phyloP scores from a whole-genome alignment of 1,140 invertebrate species.

The Babylonia areolata region DNA sequence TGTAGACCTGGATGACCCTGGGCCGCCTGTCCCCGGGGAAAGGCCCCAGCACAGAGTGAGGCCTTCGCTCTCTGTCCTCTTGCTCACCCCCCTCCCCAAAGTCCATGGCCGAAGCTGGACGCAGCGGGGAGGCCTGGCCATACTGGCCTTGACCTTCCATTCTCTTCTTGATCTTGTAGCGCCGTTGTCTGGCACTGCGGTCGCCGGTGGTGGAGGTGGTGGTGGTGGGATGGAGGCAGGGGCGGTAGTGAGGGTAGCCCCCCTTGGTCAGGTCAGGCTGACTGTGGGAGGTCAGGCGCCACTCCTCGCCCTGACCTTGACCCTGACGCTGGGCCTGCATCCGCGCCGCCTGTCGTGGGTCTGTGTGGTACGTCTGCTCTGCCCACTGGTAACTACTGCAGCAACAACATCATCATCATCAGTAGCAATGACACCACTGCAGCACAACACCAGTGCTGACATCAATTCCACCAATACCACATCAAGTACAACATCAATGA shows the following conservation, averaged over 20 bases:
- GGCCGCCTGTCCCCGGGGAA: not conserved
- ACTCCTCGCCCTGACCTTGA: not conserved
- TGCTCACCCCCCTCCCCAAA: not conserved
- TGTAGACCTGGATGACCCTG: constrained; percentile 22
- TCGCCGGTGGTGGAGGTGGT: not conserved
- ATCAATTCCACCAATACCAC: no score
- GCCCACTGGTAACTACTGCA: constrained; percentile 15
- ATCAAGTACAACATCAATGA: no score
- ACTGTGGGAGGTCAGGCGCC: constrained; percentile 27
- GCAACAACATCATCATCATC: no score
- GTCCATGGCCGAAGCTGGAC: constrained; percentile 26
- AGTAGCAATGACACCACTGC: no score
- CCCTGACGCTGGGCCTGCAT: not conserved
- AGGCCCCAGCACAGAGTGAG: constrained; percentile 34
- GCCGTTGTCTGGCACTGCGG: constrained; percentile 7
- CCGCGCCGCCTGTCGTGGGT: not conserved
- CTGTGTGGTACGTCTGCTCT: constrained; percentile 13
- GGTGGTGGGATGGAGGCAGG: not conserved
- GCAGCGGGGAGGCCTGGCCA: not conserved
- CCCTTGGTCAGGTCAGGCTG: constrained; percentile 24
- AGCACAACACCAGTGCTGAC: no score
- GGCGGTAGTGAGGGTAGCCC: not conserved
- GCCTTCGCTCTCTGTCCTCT: not conserved
- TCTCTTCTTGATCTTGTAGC: constrained; percentile 28
- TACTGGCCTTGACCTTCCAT: constrained; percentile 7